Conservation (phyloP, 2,888 invertebrate species). For the Alsophila aescularia region DNA sequence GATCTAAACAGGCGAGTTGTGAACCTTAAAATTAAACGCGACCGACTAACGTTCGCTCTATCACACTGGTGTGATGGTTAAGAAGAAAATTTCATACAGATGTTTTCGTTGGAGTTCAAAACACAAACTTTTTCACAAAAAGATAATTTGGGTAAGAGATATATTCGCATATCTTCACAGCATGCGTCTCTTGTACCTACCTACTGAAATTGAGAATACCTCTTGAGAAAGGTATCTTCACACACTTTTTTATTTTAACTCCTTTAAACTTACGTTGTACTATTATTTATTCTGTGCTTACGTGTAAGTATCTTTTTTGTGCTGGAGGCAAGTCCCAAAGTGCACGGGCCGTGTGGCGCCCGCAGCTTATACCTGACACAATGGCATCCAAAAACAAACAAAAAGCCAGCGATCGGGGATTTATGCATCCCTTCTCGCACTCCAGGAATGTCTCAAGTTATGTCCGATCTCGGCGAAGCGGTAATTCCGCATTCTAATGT, state of each 20-base stretch:
- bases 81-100: too few species aligned
- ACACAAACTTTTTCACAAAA: background rate
- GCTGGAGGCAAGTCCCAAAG: constrained; percentile 18
- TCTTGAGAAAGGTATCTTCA: background rate
- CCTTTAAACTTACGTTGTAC: too few species aligned
- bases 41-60: too few species aligned
- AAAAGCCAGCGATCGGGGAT: constrained; percentile 60
- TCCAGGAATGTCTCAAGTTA: constrained; percentile 6
- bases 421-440: constrained; percentile 51
- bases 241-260: background rate
- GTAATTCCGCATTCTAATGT: constrained; percentile 20
- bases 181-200: background rate
- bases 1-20: background rate
- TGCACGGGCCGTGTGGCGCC: constrained; percentile 38
- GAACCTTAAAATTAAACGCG: constrained; percentile 1
- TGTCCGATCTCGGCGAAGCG: constrained; percentile 6
- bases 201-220: constrained; percentile 8
- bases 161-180: constrained; percentile 11
- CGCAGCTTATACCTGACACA: constrained; percentile 65
- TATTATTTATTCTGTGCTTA: too few species aligned
- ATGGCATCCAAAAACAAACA: constrained; percentile 69
- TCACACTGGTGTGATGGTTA: too few species aligned
- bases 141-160: background rate
- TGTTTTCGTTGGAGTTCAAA: background rate
- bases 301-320: too few species aligned